A percentile compares a stretch with the other conserved stretches of the same genome.
These are phyloP conservation scores for Cyanoliseus patagonus DNA, from an alignment of 2,113 vertebrate species.

Conservation along the genomic window DNA sequence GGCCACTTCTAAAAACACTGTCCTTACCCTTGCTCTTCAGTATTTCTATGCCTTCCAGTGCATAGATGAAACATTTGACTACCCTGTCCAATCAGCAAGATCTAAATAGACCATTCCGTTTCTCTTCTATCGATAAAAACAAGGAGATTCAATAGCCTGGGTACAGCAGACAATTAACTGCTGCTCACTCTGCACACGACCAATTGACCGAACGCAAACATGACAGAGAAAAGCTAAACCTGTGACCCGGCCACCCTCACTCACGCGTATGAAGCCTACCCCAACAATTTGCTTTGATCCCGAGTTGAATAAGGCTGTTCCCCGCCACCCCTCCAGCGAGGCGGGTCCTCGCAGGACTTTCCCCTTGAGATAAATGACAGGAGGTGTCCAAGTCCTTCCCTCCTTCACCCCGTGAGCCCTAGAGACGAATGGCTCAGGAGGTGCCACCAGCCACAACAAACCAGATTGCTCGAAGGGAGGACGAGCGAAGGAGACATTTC, in stretches of 20 bases:
- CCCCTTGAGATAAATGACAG: background rate
- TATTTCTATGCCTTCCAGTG: background rate
- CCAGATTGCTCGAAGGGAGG: background rate
- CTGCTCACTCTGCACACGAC: background rate
- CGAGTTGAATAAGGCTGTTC: background rate
- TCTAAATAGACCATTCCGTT: background rate
- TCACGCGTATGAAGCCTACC: background rate
- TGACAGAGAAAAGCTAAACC: background rate
- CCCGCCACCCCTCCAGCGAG: background rate
- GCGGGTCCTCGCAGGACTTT: background rate
- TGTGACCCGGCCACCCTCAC: background rate
- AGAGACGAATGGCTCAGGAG: background rate
- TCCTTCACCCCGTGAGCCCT: background rate
- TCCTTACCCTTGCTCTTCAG: background rate
- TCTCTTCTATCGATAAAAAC: background rate
- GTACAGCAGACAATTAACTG: background rate
- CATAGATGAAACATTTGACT: background rate
- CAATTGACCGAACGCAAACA: background rate
- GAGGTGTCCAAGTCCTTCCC: background rate
- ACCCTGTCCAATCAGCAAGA: background rate
- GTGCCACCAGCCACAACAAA: background rate
- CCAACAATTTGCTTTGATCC: background rate
- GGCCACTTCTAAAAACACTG: background rate
- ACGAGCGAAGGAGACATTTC: slow-evolving; percentile 4
- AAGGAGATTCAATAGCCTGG: background rate